A percentile compares a stretch with the other conserved stretches of the same genome.
phyloP scores from a whole-genome alignment of 2,888 invertebrate species.

The Ophion obscuratus region DNA sequence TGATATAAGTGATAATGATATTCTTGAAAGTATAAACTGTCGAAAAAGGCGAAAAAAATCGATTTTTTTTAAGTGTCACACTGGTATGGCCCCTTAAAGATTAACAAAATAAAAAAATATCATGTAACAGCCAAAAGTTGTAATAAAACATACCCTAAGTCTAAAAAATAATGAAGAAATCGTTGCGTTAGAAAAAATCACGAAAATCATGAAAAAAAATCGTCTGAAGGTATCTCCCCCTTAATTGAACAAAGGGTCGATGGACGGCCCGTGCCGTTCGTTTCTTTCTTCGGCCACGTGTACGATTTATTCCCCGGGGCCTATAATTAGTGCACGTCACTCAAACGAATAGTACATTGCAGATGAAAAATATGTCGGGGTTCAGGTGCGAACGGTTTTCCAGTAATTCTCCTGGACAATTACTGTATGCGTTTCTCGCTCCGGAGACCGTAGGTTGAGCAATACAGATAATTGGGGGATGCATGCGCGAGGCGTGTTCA shows the following conservation, averaged over 20 bases:
- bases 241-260: constrained; percentile 57
- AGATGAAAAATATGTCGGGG: background rate
- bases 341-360: background rate
- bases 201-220: too few species aligned
- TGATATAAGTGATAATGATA: too few species aligned
- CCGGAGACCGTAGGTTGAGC: background rate
- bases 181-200: too few species aligned
- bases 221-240: background rate
- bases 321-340: constrained; percentile 10
- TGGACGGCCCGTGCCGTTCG: constrained; percentile 20
- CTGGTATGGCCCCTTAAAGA: too few species aligned
- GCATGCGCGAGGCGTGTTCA: background rate
- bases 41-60: too few species aligned
- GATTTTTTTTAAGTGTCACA: too few species aligned
- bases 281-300: background rate
- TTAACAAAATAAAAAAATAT: too few species aligned
- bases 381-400: background rate
- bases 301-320: background rate
- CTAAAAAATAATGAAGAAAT: too few species aligned
- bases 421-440: too few species aligned
- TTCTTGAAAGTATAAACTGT: too few species aligned
- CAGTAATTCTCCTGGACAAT: background rate
- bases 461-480: constrained; percentile 37
- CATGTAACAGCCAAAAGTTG: too few species aligned
- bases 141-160: too few species aligned